Conservation (phyloP, 2,797 vertebrate genomes). For the Smutsia temminckii region DNA sequence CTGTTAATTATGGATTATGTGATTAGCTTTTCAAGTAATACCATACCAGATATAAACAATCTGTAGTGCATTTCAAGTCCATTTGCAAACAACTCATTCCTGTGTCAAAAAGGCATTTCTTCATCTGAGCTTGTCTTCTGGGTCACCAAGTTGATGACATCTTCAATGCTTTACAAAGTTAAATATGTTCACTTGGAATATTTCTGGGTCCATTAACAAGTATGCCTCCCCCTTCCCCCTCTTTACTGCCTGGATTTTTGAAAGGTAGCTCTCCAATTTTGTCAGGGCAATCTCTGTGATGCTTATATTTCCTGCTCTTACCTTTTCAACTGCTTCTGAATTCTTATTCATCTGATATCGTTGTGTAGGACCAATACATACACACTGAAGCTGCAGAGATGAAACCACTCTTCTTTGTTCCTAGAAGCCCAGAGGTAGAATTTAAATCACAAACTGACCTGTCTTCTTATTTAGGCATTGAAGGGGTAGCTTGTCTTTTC, state of each 20-base stretch:
- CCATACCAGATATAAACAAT: neutral
- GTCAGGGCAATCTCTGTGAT: neutral
- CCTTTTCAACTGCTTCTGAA: neutral
- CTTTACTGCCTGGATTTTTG: neutral
- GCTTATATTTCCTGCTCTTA: neutral
- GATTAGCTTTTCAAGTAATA: constrained; percentile 37
- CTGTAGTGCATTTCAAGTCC: neutral
- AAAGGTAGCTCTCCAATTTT: neutral
- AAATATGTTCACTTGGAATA: constrained; percentile 14
- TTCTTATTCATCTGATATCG: constrained; percentile 29
- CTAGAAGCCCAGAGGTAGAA: neutral
- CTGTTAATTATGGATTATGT: neutral
- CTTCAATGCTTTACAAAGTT: neutral
- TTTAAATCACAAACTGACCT: neutral
- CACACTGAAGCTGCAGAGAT: neutral
- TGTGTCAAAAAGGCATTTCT: constrained; percentile 32
- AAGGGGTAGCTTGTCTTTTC: constrained; percentile 43
- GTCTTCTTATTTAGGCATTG: neutral
- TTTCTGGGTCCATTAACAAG: neutral
- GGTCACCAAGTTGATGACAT: constrained; percentile 28
- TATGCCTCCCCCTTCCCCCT: neutral
- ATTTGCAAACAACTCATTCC: constrained; percentile 7
- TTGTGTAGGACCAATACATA: neutral
- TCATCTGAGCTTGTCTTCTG: constrained; percentile 44
- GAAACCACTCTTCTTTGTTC: neutral